phyloP scores from a whole-genome alignment of 2,888 invertebrate genomes.

The Limenitis camilla region DNA sequence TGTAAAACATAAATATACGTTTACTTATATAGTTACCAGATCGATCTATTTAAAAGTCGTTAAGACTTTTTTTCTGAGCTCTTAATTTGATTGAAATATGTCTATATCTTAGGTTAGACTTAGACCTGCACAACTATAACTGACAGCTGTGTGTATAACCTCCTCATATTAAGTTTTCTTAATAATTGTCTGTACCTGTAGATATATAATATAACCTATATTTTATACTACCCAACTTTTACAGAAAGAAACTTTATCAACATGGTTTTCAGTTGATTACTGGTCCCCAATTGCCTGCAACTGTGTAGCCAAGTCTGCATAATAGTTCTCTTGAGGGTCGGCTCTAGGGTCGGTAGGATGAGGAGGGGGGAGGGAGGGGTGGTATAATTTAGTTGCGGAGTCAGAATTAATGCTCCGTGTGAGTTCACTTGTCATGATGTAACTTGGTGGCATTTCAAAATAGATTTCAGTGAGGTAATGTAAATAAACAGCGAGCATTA shows the following conservation, averaged over 20 bases:
- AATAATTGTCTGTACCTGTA: too few species aligned
- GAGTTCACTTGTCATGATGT: conserved; percentile 26
- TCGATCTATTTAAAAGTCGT: too few species aligned
- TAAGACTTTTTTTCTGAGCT: too few species aligned
- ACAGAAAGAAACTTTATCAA: neutral
- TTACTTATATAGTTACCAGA: too few species aligned
- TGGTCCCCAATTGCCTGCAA: conserved; percentile 19
- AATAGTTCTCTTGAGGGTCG: conserved; percentile 32
- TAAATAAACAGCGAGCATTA: too few species aligned
- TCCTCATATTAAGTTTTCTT: too few species aligned
- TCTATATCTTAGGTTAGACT: too few species aligned
- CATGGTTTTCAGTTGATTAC: conserved; percentile 18
- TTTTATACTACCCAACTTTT: neutral
- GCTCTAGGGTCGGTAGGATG: conserved; percentile 29
- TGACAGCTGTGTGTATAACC: too few species aligned
- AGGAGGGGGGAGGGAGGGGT: conserved; percentile 15
- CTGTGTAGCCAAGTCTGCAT: conserved; percentile 30
- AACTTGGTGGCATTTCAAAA: conserved; percentile 3
- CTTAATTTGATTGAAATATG: too few species aligned
- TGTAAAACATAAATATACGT: too few species aligned
- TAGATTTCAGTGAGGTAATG: neutral
- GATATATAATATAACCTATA: too few species aligned
- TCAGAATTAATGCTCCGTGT: conserved; percentile 33
- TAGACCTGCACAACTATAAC: too few species aligned
- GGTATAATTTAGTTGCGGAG: conserved; percentile 42